Base-by-base conservation (phyloP, 2,888 invertebrate genomes). In the Macrosiphum euphorbiae region DNA sequence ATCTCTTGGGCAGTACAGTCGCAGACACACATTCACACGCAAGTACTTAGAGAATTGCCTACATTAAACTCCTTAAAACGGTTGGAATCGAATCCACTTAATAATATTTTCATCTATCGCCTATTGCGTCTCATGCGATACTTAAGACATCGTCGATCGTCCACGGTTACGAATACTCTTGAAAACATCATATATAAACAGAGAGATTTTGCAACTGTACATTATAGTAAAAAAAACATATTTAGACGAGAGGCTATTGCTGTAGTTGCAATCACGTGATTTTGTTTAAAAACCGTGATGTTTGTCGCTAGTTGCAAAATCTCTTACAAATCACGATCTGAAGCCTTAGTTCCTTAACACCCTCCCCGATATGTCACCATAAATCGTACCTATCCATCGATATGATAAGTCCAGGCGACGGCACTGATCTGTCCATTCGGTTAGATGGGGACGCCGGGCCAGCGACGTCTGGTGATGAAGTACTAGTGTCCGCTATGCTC, bases 401-500 rank as follows among this genome's bases (percentile, higher is more conserved):
- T 67, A 90, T 87, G 86, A 94, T 88, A 44, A 85, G 85, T 94
- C 94, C 95, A 61, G 95, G 95, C 78, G 94, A 94, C 52, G 95
- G 95, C 35, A 95, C 95, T 24, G 95, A 95, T 47, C 95, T 95
- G 67, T 95, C 95, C 94, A 95, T 94, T 94, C 95, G 95, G 94
- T 96, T 95, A 92, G 96, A 96, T 96, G 98, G 98, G 96, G 98
- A 98, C 96, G 97, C 97, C 96, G 98, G 98, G 96, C 97, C 97
- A 95, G 97, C 96, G 95, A 98, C 97, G 96, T 98, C 98, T 96
- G 98, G 98, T 96, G 98, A 98, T 96, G 98, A 98, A 96, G 98
- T 98, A 96, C 98, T 98, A 96, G 98, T 98, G 96, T 98, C 98
- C 96, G 98, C 98, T 96, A 98, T 98, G 96, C 98, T 98, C 97